Evolutionary conservation across 2,888 invertebrate genomes (phyloP), one percentile per base, ranked within the genome.

Genomic region (Thereva nobilitata): DNA sequence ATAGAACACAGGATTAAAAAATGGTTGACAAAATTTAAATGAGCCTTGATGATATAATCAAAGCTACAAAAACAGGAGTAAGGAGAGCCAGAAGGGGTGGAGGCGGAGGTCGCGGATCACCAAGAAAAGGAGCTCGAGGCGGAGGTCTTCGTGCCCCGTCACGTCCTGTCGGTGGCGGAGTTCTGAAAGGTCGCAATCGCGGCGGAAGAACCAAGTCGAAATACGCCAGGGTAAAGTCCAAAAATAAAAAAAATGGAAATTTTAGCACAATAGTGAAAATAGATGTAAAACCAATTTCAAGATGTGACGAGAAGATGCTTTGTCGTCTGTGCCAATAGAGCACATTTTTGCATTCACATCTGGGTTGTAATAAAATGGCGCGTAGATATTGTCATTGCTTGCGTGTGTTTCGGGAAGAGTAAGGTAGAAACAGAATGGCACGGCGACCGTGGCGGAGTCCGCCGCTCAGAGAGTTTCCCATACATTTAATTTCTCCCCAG

Each of bases 41-140:
- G 93, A 95, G 96, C 77, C 86, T 97, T 74, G 97, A 97, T 80
- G 97, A 97, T 74, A 95, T 97, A 70, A 97, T 97, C 76, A 96
- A 93, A 84, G 89, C 89, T 77, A 90, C 86, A 74, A 92, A 89
- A 82, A 86, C 87, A 70, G 84, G 89, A 71, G 85, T 87, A 72
- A 83, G 86, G 55, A 80, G 83, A 59, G 23, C 23, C 23, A 84
- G 86, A 52, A 41, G 55, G 6, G 83, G 85, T 65, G 84, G 86
- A 42, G 81, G 84, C 34, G 78, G 83, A 61, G 74, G 86, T 59
- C 79, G 84, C 61, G 83, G 83, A 49, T 82, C 82, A 65, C 82
- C 81, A 74, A 80, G 84, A 64, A 85, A 87, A 55, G 83, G 85
- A 67, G 83, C 85, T 67, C 83, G 84, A 10, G 78, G 83, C 6